Evolutionary conservation across 2,113 vertebrate genomes (phyloP).

Genomic region (Actenoides lindsayi): DNA sequence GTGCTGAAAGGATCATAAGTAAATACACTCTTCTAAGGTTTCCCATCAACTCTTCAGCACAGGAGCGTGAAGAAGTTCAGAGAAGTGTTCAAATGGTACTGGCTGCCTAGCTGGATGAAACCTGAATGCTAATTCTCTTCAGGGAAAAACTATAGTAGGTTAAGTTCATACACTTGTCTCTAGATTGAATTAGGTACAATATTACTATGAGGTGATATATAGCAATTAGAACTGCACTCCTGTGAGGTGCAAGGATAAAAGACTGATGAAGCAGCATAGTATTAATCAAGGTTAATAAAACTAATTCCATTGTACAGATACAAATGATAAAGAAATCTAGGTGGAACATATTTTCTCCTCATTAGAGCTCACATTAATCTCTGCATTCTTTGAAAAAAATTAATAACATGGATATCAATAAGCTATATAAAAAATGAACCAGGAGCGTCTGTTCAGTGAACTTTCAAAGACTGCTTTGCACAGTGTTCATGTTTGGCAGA

Average conservation of each 20-base stretch:
- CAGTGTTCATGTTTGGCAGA: not conserved
- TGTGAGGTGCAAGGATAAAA: not conserved
- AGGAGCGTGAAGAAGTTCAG: not conserved
- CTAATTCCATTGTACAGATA: not conserved
- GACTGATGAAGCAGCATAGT: not conserved
- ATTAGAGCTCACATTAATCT: not conserved
- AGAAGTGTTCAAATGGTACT: not conserved
- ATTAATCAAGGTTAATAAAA: not conserved
- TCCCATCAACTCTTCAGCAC: not conserved
- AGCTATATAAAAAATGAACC: not conserved
- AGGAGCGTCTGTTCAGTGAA: not conserved
- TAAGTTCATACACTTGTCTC: not conserved
- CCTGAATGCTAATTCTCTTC: not conserved
- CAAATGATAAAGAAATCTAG: not conserved
- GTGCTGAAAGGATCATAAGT: not conserved
- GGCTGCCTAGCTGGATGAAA: not conserved
- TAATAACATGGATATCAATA: not conserved
- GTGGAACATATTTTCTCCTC: not conserved
- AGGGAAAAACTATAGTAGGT: not conserved
- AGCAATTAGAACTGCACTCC: not conserved
- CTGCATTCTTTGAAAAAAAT: accelerated
- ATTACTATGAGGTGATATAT: not conserved
- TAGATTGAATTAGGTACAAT: not conserved
- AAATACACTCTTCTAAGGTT: not conserved
- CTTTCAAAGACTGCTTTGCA: not conserved